Evolutionary conservation across 2,797 vertebrate genomes (phyloP), one percentile per base, ranked within the genome.

Genomic region (Austrolebias charrua): DNA sequence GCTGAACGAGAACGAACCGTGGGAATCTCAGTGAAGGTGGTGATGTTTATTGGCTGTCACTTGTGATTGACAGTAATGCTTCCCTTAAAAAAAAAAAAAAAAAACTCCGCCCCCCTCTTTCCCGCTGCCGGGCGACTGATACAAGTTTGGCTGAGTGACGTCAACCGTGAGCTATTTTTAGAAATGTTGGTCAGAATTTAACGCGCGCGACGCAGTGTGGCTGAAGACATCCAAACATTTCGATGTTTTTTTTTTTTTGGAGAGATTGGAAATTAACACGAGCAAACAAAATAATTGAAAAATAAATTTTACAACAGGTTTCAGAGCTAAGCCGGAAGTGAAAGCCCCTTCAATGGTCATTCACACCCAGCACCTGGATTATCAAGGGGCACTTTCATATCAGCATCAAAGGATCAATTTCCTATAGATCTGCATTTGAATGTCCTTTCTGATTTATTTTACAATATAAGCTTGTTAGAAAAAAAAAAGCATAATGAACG

Each of bases 101-200:
- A 31, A 55, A 0, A 1, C 44, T 28, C 51, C 43, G 16, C 64
- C 54, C 42, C 52, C 64, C 13, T 48, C 55, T 49, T 53, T 6
- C 19, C 57, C 45, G 29, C 48, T 11, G 62, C 29, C 45, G 72
- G 73, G 80, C 78, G 78, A 80, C 79, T 75, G 79, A 86, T 73
- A 87, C 80, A 48, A 73, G 88, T 86, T 91, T 83, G 85, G 84
- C 75, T 67, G 31, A 83, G 85, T 90, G 88, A 91, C 89, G 91
- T 90, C 89, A 92, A 83, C 81, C 6, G 52, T 35, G 65, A 74
- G 85, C 81, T 90, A 92, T 92, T 92, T 91, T 89, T 92, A 91
- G 89, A 84, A 87, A 90, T 75, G 85, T 88, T 90, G 88, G 87
- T 90, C 87, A 90, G 81, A 83, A 84, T 84, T 70, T 69, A 81